Base-by-base conservation (phyloP, 2,113 vertebrate genomes). In the Cichladusa arquata region DNA sequence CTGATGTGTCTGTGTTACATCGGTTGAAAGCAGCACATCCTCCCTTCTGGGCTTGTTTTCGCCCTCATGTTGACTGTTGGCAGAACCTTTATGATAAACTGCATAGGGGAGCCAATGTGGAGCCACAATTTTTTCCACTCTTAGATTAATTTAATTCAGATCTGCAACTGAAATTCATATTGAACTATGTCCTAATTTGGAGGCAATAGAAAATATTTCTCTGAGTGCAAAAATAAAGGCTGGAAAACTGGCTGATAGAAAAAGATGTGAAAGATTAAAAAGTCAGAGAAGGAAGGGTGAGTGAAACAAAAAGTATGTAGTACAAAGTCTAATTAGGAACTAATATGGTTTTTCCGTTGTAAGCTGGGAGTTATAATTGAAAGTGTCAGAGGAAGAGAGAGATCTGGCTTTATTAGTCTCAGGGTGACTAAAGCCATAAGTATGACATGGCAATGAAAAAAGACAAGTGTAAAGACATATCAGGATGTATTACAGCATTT, bases 341-440 rank as follows among this genome's bases (percentile, higher is more conserved):
- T 90, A 77, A 95, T 90, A 77, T 47, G 60, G 83, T 88, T 96
- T 93, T 93, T 89, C 84, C 93, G 64, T 81, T 96, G 57, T 83
- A 88, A 88, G 34, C 47, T 90, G 88, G 47, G 33, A 88, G 44
- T 95, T 93, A 64, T 94, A 97, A 97, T 86, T 95, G 90, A 74
- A 95, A 95, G 86, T 94, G 86, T 90, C 94, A 88, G 72, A 86
- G 42, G 50, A 92, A 83, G 86, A 90, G 69, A 87, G 54, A 81
- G 72, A 88, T 62, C 71, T 93, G 60, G 33, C 67, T 92, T 93
- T 96, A 81, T 96, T 88, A 88, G 88, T 94, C 88, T 88, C 56
- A 79, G 61, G 24, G 51, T 94, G 94, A 84, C 82, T 95, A 90
- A 92, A 90, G 60, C 64, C 60, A 47, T 67, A 81, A 94, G 72